These are phyloP conservation scores for Pithys albifrons DNA, from an alignment of 2,113 vertebrate species.

Conservation along the genomic window DNA sequence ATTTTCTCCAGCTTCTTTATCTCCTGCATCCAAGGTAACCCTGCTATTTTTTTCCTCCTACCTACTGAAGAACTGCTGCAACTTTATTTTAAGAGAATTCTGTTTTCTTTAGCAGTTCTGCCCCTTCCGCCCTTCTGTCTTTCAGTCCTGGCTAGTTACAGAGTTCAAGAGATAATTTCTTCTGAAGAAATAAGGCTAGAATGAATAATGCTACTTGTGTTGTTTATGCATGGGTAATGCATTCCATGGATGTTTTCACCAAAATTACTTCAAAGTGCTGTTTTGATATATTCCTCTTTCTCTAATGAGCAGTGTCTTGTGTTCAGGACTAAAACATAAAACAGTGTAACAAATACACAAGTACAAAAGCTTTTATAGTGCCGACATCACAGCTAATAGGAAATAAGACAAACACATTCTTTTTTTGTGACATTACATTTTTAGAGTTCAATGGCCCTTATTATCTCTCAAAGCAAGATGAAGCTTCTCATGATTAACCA, in stretches of 20 bases:
- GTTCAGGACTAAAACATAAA: neutral
- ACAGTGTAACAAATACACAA: neutral
- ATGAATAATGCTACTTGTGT: slow-evolving; percentile 30
- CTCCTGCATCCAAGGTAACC: neutral
- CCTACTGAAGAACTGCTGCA: neutral
- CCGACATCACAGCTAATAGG: neutral
- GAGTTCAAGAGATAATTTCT: slow-evolving; percentile 6
- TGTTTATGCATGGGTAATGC: slow-evolving; percentile 16
- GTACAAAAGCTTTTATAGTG: neutral
- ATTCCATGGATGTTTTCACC: slow-evolving; percentile 23
- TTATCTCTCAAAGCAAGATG: slow-evolving; percentile 36
- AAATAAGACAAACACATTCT: slow-evolving; percentile 43
- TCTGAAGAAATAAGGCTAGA: neutral
- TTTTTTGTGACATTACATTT: slow-evolving; percentile 44
- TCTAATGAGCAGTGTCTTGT: neutral
- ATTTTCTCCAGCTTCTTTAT: neutral
- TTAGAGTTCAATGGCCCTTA: slow-evolving; percentile 44
- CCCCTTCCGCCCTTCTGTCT: neutral
- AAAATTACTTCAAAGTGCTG: slow-evolving; percentile 21
- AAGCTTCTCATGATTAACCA: slow-evolving; percentile 46
- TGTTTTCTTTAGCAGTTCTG: neutral
- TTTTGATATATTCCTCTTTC: neutral
- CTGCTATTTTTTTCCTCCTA: neutral
- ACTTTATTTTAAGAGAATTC: neutral
- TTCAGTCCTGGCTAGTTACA: neutral